Conservation (phyloP, 2,888 invertebrate genomes). For the Tanytarsus gracilentus region DNA sequence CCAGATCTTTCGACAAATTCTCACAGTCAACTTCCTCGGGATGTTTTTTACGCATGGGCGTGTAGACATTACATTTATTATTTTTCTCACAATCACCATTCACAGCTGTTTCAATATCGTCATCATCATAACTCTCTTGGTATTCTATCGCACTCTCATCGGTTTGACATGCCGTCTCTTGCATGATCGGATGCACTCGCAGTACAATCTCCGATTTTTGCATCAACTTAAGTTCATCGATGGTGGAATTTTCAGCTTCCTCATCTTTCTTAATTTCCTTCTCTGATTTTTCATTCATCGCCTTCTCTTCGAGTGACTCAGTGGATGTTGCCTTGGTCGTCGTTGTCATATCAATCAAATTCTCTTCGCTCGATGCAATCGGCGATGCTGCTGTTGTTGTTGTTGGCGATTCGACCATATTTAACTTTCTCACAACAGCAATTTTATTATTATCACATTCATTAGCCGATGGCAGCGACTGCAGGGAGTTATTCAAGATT, state of each 20-base stretch:
- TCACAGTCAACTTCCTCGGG: slow-evolving; percentile 75
- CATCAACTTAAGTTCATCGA: slow-evolving; percentile 42
- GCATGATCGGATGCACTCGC: slow-evolving; percentile 43
- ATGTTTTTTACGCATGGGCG: slow-evolving; percentile 50
- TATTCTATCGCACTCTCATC: slow-evolving; percentile 38
- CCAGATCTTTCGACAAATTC: slow-evolving; percentile 54
- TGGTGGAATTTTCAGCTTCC: slow-evolving; percentile 31
- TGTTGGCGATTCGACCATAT: slow-evolving; percentile 14
- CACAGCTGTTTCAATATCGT: not conserved
- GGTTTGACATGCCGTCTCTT: slow-evolving; percentile 53
- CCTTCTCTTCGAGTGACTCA: slow-evolving; percentile 7
- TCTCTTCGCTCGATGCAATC: too few relatives aligned
- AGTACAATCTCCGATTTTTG: slow-evolving; percentile 56
- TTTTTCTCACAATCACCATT: slow-evolving; percentile 30
- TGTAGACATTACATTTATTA: slow-evolving; percentile 33
- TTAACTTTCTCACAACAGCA: slow-evolving; percentile 25
- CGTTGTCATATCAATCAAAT: slow-evolving; percentile 3
- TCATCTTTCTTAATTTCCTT: slow-evolving; percentile 19
- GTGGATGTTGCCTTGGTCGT: slow-evolving; percentile 1
- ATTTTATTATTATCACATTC: slow-evolving; percentile 24
- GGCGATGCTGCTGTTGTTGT: not conserved
- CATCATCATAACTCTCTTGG: not conserved
- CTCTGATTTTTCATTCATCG: slow-evolving; percentile 17
- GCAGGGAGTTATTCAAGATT: slow-evolving; percentile 13
- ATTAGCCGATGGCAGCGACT: slow-evolving; percentile 5